Percentiles rank a stretch among this genome's conserved stretches.
Conservation (phyloP, 2,888 invertebrate species). For the Hipparchia sbordonii region DNA sequence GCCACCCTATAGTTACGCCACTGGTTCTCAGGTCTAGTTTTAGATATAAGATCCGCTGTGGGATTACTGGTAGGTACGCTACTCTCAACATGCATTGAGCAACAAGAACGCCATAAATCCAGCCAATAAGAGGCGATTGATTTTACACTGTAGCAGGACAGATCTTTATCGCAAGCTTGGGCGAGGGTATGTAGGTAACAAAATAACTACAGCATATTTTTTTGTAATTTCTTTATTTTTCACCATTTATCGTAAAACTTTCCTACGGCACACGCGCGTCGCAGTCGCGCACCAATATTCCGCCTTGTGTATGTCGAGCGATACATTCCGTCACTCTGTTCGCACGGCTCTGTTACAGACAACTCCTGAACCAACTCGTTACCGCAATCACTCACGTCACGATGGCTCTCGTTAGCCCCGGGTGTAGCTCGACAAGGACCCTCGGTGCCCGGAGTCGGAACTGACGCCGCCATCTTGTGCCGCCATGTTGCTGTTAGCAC, state of each 20-base stretch:
- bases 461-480: too few relatives aligned
- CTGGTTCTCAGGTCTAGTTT: too few relatives aligned
- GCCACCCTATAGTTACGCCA: too few relatives aligned
- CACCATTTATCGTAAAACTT: slow-evolving; percentile 83
- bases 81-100: too few relatives aligned
- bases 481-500: too few relatives aligned
- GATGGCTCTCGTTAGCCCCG: slow-evolving; percentile 44
- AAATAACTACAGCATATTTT: slow-evolving; percentile 42
- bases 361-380: slow-evolving; percentile 3
- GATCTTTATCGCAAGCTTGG: not conserved
- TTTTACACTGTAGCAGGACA: too few relatives aligned
- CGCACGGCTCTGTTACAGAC: not conserved
- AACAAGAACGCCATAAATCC: too few relatives aligned
- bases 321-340: slow-evolving; percentile 24
- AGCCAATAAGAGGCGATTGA: too few relatives aligned
- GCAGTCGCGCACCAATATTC: slow-evolving; percentile 78
- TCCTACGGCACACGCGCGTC: slow-evolving; percentile 80
- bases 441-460: too few relatives aligned
- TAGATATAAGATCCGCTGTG: too few relatives aligned
- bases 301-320: slow-evolving; percentile 78
- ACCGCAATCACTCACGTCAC: slow-evolving; percentile 41
- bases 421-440: too few relatives aligned
- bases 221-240: slow-evolving; percentile 82
- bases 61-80: too few relatives aligned
- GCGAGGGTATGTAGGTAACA: not conserved